phyloP scores from a whole-genome alignment of 2,888 invertebrate genomes.

The Chorisops tibialis region DNA sequence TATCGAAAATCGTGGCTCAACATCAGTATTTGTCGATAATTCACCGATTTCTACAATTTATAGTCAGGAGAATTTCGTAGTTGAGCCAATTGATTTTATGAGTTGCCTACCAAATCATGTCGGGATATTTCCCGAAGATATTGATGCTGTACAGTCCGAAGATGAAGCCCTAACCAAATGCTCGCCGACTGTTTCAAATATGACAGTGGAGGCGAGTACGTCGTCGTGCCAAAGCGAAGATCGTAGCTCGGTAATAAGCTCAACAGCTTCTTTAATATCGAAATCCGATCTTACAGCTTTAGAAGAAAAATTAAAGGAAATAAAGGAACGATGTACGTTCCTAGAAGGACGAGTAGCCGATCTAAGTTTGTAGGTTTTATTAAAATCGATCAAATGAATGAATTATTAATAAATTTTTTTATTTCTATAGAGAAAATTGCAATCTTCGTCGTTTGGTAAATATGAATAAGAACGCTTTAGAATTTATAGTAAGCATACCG shows the following conservation, averaged over 20 bases:
- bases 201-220: constrained; percentile 1
- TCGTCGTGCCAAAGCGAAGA: constrained; percentile 19
- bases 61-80: constrained; percentile 10
- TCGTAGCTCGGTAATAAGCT: constrained; percentile 11
- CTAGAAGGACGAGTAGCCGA: constrained; percentile 49
- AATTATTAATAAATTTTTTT: not conserved
- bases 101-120: constrained; percentile 4
- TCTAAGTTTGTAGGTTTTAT: constrained; percentile 38
- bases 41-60: constrained; percentile 18
- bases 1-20: not conserved
- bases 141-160: not conserved
- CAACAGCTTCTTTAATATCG: not conserved
- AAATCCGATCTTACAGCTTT: constrained; percentile 29
- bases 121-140: not conserved
- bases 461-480: constrained; percentile 37
- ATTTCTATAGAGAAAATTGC: constrained; percentile 6
- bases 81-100: constrained; percentile 7
- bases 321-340: constrained; percentile 45
- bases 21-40: not conserved
- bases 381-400: too few species aligned
- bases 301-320: constrained; percentile 42
- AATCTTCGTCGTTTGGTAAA: constrained; percentile 40
- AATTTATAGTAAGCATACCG: constrained; percentile 49
- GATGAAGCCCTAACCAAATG: constrained; percentile 19
- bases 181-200: constrained; percentile 4